Evolutionary conservation across 2,113 vertebrate species (phyloP).

Genomic region (Ophiodon elongatus): DNA sequence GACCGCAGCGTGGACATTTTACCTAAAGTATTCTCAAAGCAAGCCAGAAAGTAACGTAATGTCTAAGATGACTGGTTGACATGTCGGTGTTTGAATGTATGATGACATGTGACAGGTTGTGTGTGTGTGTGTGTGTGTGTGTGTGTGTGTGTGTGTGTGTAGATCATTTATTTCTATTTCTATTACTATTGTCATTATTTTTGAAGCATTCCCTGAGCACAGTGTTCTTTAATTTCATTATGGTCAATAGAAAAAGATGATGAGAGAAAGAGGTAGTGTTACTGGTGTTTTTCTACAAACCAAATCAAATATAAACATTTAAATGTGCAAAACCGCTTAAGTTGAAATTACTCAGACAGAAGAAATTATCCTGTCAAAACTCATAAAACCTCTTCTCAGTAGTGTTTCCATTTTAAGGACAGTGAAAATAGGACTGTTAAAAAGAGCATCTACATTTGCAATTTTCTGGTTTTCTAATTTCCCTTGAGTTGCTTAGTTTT

Average conservation of each 20-base stretch:
- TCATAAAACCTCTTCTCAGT: not conserved
- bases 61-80: not conserved
- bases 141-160: not conserved
- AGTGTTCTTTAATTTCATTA: not conserved
- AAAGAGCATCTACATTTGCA: not conserved
- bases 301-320: not conserved
- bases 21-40: not conserved
- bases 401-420: not conserved
- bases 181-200: not conserved
- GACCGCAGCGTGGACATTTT: not conserved
- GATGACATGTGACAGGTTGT: not conserved
- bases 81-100: not conserved
- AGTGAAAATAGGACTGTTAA: not conserved
- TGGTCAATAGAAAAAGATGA: not conserved
- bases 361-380: not conserved
- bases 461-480: not conserved
- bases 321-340: not conserved
- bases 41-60: not conserved
- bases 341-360: not conserved
- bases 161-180: not conserved
- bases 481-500: not conserved
- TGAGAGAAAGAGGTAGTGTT: not conserved
- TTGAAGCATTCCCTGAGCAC: not conserved
- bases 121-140: not conserved
- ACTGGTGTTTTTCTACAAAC: not conserved